phyloP scores from a whole-genome alignment of 2,888 invertebrate species.

The Harpalus rubripes region DNA sequence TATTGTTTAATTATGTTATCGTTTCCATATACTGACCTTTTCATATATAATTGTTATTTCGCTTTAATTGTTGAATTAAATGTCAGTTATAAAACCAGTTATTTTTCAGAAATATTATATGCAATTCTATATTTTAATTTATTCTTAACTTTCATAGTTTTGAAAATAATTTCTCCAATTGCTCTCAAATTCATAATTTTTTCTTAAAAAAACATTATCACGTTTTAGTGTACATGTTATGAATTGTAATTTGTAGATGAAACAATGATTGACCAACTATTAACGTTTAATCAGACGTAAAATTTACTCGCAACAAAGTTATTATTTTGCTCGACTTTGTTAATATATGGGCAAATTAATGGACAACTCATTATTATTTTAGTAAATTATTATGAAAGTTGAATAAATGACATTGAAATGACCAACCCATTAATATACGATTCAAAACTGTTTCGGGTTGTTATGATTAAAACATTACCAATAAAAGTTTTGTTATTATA shows the following conservation, averaged over 20 bases:
- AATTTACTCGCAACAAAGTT: background rate
- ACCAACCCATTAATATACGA: constrained; percentile 6
- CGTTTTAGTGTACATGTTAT: background rate
- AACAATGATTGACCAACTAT: constrained; percentile 18
- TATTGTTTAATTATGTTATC: constrained; percentile 7
- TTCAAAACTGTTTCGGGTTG: constrained; percentile 19
- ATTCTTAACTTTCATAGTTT: background rate
- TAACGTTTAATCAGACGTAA: background rate
- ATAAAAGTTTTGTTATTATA: background rate
- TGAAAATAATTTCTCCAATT: background rate
- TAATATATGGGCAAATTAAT: too few species aligned
- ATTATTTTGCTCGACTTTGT: too few species aligned
- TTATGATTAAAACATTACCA: constrained; percentile 5
- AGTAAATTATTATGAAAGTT: background rate
- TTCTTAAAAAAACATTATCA: background rate
- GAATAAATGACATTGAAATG: constrained; percentile 13
- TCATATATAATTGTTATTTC: background rate
- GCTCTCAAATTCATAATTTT: constrained; percentile 1
- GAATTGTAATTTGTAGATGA: constrained; percentile 15
- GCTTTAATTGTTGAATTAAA: background rate
- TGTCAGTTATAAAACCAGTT: background rate
- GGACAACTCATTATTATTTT: too few species aligned
- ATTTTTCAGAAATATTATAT: background rate
- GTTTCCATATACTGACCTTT: constrained; percentile 6
- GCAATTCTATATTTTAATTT: background rate